Evolutionary conservation across 2,888 invertebrate genomes (phyloP), one percentile per base, ranked within the genome.

Genomic region (Disparrhopalites patrizii): DNA sequence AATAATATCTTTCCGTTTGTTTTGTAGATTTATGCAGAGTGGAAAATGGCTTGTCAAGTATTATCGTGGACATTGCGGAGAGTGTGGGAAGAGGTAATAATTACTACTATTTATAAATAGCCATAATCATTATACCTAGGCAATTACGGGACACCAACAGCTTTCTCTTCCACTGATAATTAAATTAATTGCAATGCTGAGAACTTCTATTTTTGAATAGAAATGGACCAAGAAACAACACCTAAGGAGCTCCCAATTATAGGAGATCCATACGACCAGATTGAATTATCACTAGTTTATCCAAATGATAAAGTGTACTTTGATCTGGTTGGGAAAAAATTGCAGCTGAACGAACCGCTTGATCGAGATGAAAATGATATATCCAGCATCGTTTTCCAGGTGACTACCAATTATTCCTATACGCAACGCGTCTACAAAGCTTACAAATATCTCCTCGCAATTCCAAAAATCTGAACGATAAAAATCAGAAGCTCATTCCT

Each of bases 31-130:
- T 85, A 67, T 93, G 93, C 81, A 91, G 92, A 79, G 89, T 91
- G 76, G 90, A 91, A 82, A 89, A 87, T 66, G 90, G 91, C 38
- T 89, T 91, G 77, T 89, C 91, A 36, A 93, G 91, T 78, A 91
- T 93, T 72, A 92, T 93, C 77, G 83, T 93, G 75, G 93, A 93
- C 78, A 91, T 93, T 73, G 90, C 91, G 80, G 93, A 93, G 80
- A 93, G 93, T 79, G 84, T 87, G 79, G 91, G 89, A 73, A 83
- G 85, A 76, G 88, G 93, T 93, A 84, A 90, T 91, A 88, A 60
- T 23, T 23, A 18, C 18, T 54, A 27, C 10, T 27, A 54, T 15
- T 54, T 13, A 8, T 54, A 25, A 13, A 27, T 18, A 27, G 55
- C 31, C 18, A 10, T 13, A 50, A 50, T 10, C 13, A 8, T 52